phyloP scores from a whole-genome alignment of 1,140 invertebrate species.

The Cryptotermes secundus region DNA sequence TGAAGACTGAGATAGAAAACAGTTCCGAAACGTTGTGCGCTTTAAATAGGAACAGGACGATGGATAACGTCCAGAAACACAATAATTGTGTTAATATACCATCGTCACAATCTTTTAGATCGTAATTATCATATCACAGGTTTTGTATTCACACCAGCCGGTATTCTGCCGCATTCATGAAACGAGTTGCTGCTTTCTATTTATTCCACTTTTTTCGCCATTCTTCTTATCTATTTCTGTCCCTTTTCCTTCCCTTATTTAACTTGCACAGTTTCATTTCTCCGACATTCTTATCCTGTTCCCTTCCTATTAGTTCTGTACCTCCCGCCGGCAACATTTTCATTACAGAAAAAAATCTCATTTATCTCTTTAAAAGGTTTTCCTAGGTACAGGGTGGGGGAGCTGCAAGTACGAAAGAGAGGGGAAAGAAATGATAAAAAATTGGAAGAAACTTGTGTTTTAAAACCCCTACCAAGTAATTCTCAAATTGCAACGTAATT shows the following conservation, averaged over 20 bases:
- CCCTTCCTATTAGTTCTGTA: not conserved
- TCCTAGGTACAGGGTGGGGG: not conserved
- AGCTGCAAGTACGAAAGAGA: not conserved
- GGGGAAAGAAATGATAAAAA: not conserved
- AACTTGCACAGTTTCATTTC: not conserved
- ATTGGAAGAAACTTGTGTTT: conserved; percentile 13
- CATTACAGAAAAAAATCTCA: conserved; percentile 13
- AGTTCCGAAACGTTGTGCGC: too few species aligned
- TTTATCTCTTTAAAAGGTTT: conserved; percentile 20
- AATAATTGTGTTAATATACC: too few species aligned
- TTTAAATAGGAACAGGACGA: too few species aligned
- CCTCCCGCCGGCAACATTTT: not conserved
- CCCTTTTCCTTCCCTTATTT: not conserved
- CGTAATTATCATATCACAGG: not conserved
- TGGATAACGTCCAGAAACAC: too few species aligned
- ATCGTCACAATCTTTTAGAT: too few species aligned
- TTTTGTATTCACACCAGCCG: not conserved
- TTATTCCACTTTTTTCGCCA: not conserved
- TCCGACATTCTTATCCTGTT: not conserved
- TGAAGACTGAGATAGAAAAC: too few species aligned
- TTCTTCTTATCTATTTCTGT: not conserved
- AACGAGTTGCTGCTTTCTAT: not conserved
- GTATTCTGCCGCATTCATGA: not conserved
- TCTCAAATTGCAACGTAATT: conserved; percentile 15
- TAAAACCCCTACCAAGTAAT: conserved; percentile 8